These are phyloP conservation scores for Ictidomys tridecemlineatus DNA, from an alignment of 2,113 vertebrate species.

Conservation along the genomic window DNA sequence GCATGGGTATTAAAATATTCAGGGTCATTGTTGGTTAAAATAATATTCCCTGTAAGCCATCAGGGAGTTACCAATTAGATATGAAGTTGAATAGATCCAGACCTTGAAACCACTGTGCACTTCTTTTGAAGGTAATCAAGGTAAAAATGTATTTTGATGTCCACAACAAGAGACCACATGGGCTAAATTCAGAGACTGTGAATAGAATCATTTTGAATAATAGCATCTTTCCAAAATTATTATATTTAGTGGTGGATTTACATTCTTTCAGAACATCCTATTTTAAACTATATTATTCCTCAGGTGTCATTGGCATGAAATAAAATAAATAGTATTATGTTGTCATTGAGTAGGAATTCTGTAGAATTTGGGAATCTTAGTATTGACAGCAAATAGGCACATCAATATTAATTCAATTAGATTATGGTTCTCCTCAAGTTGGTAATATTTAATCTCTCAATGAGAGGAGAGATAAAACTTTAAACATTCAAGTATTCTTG, in stretches of 20 bases:
- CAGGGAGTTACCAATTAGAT: not conserved
- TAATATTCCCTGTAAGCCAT: not conserved
- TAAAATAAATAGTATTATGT: constrained; percentile 17
- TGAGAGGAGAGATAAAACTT: not conserved
- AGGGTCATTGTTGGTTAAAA: not conserved
- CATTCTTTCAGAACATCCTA: constrained; percentile 56
- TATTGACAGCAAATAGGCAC: constrained; percentile 34
- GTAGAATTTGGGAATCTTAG: constrained; percentile 69
- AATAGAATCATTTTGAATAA: not conserved
- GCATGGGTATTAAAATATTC: not conserved
- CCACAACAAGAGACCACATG: not conserved
- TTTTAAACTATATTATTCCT: constrained; percentile 53
- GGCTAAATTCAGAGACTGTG: not conserved
- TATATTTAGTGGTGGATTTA: not conserved
- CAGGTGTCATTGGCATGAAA: constrained; percentile 65
- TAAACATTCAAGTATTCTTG: not conserved
- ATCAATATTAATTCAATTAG: constrained; percentile 50
- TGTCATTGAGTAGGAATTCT: constrained; percentile 68
- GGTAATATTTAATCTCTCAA: constrained; percentile 21
- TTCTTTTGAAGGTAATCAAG: not conserved
- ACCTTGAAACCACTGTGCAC: not conserved
- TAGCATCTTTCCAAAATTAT: not conserved
- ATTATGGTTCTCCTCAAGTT: constrained; percentile 18
- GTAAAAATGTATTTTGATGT: not conserved
- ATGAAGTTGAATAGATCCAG: not conserved